A percentile compares a stretch with the other conserved stretches of the same genome.
Evolutionary conservation across 1,140 invertebrate species (phyloP).

Genomic region (Pogonomyrmex californicus): DNA sequence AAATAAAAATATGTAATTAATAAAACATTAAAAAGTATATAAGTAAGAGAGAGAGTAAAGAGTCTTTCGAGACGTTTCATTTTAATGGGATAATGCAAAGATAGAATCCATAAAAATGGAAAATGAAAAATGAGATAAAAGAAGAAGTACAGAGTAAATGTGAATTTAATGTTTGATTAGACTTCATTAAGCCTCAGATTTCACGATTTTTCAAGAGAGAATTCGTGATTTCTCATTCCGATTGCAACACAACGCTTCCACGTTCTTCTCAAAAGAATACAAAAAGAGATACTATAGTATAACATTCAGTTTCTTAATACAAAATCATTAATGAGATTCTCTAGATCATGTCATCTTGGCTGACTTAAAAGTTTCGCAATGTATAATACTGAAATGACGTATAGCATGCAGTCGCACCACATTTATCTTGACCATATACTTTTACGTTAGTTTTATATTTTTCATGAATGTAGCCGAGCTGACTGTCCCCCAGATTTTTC

Average conservation of each 20-base stretch:
- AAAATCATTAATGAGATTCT: constrained; percentile 21
- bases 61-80: neutral
- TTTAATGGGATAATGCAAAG: constrained; percentile 24
- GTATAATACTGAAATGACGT: neutral
- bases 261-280: neutral
- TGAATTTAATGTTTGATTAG: constrained; percentile 51
- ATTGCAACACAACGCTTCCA: neutral
- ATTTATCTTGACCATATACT: constrained; percentile 6
- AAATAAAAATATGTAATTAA: neutral
- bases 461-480: neutral
- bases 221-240: constrained; percentile 48
- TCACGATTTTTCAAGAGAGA: neutral
- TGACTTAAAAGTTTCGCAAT: neutral
- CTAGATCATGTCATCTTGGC: neutral
- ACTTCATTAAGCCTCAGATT: constrained; percentile 20
- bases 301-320: neutral
- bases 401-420: neutral
- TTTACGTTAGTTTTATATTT: constrained; percentile 23
- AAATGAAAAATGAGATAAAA: constrained; percentile 1
- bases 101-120: constrained; percentile 12
- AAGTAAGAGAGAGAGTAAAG: neutral
- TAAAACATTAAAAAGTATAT: too few relatives aligned
- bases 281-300: constrained; percentile 10
- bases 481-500: constrained; percentile 50
- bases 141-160: constrained; percentile 1